Percentiles rank a stretch among this genome's conserved stretches.
phyloP scores from a whole-genome alignment of 2,888 invertebrate genomes.

The Macrosiphum euphorbiae region DNA sequence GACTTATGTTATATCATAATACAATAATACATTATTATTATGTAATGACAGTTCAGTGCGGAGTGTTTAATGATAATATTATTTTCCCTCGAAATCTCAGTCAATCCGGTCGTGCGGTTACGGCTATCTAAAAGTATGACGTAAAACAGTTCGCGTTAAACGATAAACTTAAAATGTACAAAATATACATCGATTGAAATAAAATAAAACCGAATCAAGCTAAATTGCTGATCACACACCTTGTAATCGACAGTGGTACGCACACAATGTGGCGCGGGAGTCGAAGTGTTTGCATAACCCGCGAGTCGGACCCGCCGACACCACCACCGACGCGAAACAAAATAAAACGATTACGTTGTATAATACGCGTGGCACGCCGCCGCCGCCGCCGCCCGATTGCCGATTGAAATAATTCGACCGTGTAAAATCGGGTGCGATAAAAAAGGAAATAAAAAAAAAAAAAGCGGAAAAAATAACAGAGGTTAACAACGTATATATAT shows the following conservation, averaged over 20 bases:
- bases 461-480: conserved; percentile 44
- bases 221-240: background rate
- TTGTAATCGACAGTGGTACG: background rate
- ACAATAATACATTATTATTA: background rate
- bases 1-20: background rate
- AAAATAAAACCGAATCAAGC: background rate
- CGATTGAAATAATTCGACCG: conserved; percentile 58
- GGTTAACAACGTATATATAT: conserved; percentile 28
- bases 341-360: conserved; percentile 33
- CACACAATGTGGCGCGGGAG: background rate
- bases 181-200: background rate
- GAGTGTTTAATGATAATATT: background rate
- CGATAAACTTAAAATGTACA: background rate
- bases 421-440: conserved; percentile 43
- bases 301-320: background rate
- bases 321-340: background rate
- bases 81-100: background rate
- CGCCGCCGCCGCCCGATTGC: background rate
- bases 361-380: background rate
- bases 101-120: background rate
- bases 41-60: background rate
- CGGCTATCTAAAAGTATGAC: background rate
- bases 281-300: conserved; percentile 41
- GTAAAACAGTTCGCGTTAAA: background rate
- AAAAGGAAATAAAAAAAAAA: conserved; percentile 9